phyloP scores from a whole-genome alignment of 2,797 vertebrate genomes.

The Girardinus metallicus region DNA sequence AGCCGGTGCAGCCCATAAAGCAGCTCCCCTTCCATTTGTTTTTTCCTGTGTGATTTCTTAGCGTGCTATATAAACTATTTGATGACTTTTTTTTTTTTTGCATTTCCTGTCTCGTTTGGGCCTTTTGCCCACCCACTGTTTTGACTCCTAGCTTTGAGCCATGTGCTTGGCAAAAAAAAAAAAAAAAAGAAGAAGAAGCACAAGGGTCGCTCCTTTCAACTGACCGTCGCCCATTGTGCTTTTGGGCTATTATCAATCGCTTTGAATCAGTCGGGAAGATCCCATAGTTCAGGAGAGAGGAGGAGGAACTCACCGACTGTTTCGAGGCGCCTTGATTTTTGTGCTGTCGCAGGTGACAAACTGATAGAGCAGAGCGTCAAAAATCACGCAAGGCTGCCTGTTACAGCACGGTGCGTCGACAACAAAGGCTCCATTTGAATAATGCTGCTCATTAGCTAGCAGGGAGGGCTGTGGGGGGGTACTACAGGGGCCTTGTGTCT shows the following conservation, averaged over 20 bases:
- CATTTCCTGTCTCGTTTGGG: constrained; percentile 59
- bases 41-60: constrained; percentile 53
- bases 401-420: constrained; percentile 70
- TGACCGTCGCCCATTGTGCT: constrained; percentile 24
- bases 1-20: constrained; percentile 61
- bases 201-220: constrained; percentile 33
- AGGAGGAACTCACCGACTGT: constrained; percentile 18
- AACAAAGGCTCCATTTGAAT: constrained; percentile 81
- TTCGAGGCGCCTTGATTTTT: constrained; percentile 49
- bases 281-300: neutral
- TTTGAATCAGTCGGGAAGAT: constrained; percentile 1
- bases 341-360: constrained; percentile 51
- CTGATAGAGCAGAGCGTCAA: constrained; percentile 53
- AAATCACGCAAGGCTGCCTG: constrained; percentile 53
- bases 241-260: constrained; percentile 20
- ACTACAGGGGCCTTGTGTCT: constrained; percentile 71
- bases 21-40: constrained; percentile 20
- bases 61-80: constrained; percentile 75
- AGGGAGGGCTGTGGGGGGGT: constrained; percentile 24
- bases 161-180: constrained; percentile 40
- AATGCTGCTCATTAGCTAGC: constrained; percentile 81
- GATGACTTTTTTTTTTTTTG: constrained; percentile 64
- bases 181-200: too few species aligned
- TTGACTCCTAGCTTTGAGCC: constrained; percentile 64
- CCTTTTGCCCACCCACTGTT: constrained; percentile 64